Percentiles rank a stretch among this genome's conserved stretches.
Conservation (phyloP, 2,888 invertebrate genomes). For the Merodon equestris region DNA sequence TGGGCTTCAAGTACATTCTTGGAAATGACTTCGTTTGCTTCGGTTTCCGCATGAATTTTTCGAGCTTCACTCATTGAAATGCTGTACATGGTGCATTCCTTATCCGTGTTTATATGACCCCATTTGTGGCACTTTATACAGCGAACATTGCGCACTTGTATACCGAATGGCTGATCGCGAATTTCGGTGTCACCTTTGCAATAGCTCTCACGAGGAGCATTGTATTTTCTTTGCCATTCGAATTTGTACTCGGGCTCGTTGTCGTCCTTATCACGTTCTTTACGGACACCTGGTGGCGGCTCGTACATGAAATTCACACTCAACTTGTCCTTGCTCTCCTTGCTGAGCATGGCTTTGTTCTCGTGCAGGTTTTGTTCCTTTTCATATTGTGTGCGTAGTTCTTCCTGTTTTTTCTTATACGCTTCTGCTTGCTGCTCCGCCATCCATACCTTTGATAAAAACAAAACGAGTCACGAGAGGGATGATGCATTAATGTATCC, state of each 20-base stretch:
- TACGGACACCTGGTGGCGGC: slow-evolving; percentile 97
- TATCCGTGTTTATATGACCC: slow-evolving; percentile 92
- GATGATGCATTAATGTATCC: neutral
- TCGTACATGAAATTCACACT: slow-evolving; percentile 99
- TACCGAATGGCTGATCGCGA: slow-evolving; percentile 98
- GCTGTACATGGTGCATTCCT: slow-evolving; percentile 96
- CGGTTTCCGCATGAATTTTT: slow-evolving; percentile 83
- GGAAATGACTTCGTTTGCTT: slow-evolving; percentile 84
- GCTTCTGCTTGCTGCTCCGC: slow-evolving; percentile 98
- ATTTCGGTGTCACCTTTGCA: slow-evolving; percentile 99
- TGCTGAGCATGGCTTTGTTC: slow-evolving; percentile 97
- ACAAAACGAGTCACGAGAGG: neutral
- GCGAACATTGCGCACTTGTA: slow-evolving; percentile 96
- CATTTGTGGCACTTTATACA: slow-evolving; percentile 99
- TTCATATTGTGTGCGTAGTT: slow-evolving; percentile 96
- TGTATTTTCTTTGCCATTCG: slow-evolving; percentile 99
- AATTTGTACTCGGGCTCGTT: slow-evolving; percentile 99
- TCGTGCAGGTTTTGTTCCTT: slow-evolving; percentile 99
- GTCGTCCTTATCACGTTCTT: slow-evolving; percentile 93
- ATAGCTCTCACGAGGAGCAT: slow-evolving; percentile 98
- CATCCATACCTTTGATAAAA: slow-evolving; percentile 92
- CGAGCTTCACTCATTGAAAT: slow-evolving; percentile 90
- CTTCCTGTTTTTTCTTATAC: slow-evolving; percentile 98
- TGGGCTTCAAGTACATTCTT: slow-evolving; percentile 89
- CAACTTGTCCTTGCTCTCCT: slow-evolving; percentile 98